Evolutionary conservation across 2,797 vertebrate genomes (phyloP).

Genomic region (Craterocephalus amniculus): DNA sequence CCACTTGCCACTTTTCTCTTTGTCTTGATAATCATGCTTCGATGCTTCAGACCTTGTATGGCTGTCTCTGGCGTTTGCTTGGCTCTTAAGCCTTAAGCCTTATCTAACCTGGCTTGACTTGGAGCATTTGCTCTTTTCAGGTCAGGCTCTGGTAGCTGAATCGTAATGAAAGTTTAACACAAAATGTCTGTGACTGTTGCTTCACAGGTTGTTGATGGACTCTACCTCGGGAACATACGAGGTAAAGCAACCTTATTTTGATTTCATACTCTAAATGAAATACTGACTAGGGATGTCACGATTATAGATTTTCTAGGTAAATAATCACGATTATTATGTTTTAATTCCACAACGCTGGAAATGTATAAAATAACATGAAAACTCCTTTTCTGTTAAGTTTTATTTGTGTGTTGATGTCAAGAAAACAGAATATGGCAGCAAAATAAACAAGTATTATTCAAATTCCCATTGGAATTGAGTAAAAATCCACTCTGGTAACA

Average conservation of each 20-base stretch:
- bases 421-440: too few species aligned
- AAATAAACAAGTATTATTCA: too few species aligned
- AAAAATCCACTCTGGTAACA: too few species aligned
- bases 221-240: slow-evolving; percentile 90
- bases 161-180: slow-evolving; percentile 37
- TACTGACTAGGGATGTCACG: too few species aligned
- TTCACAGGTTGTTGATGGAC: slow-evolving; percentile 87
- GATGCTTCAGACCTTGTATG: slow-evolving; percentile 65
- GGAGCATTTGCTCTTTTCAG: slow-evolving; percentile 44
- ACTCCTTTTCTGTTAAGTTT: too few species aligned
- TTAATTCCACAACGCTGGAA: too few species aligned
- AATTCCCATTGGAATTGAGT: too few species aligned
- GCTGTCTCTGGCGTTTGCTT: slow-evolving; percentile 45
- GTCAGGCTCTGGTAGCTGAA: slow-evolving; percentile 33
- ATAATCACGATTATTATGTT: too few species aligned
- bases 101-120: slow-evolving; percentile 60
- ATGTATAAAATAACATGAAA: too few species aligned
- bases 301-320: too few species aligned
- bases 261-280: slow-evolving; percentile 11
- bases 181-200: slow-evolving; percentile 66
- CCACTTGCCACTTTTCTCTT: slow-evolving; percentile 36
- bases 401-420: too few species aligned
- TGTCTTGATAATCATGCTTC: slow-evolving; percentile 47
- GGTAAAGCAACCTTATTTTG: slow-evolving; percentile 78
- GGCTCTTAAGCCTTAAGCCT: slow-evolving; percentile 61